Evolutionary conservation across 1,140 invertebrate species (phyloP).

Genomic region (Episyrphus balteatus): DNA sequence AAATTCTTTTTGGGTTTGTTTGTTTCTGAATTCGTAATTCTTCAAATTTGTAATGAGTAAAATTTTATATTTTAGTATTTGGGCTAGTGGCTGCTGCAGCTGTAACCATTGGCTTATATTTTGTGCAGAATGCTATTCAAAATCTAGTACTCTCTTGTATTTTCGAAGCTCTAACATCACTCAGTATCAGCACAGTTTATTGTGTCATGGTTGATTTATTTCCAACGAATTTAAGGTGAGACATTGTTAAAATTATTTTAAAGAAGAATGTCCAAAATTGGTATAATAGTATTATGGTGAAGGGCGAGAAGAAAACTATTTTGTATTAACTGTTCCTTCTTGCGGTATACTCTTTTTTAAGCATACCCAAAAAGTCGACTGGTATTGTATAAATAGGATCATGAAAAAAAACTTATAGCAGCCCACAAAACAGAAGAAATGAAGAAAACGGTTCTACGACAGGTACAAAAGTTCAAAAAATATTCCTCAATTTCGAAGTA

Average conservation of each 20-base stretch:
- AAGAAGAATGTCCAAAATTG: too few species aligned
- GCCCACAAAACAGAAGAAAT: too few species aligned
- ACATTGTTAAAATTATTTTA: not conserved
- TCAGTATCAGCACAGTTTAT: slow-evolving; percentile 62
- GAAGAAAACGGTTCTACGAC: too few species aligned
- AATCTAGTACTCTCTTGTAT: slow-evolving; percentile 62
- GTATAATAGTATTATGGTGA: too few species aligned
- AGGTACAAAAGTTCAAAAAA: too few species aligned
- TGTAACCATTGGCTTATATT: slow-evolving; percentile 68
- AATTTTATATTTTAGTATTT: slow-evolving; percentile 36
- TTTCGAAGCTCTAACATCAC: slow-evolving; percentile 61
- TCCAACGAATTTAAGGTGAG: slow-evolving; percentile 63
- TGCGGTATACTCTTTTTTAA: too few species aligned
- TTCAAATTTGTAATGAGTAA: not conserved
- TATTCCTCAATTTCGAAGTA: too few species aligned
- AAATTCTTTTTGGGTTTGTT: slow-evolving; percentile 60
- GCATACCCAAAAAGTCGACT: too few species aligned
- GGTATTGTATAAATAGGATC: too few species aligned
- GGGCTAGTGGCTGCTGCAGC: slow-evolving; percentile 57
- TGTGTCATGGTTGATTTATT: slow-evolving; percentile 66
- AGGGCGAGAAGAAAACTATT: too few species aligned
- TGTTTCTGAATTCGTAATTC: not conserved
- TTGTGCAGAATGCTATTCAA: slow-evolving; percentile 53
- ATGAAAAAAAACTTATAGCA: too few species aligned
- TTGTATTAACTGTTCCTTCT: too few species aligned